Base-by-base conservation (phyloP, 2,888 invertebrate species). In the Stenotaenia linearis region DNA sequence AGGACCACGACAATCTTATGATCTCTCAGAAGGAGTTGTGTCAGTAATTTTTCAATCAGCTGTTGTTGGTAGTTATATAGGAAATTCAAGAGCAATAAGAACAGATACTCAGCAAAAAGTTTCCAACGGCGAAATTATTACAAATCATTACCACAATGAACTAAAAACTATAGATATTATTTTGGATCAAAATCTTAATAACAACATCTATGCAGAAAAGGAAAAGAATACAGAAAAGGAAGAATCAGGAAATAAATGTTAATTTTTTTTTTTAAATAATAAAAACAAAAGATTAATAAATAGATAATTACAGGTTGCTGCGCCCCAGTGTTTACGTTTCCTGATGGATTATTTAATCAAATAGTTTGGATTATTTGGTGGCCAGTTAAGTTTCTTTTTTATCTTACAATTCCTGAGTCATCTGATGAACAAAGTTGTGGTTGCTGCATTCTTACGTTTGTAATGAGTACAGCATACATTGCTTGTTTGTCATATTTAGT, bases 361-460 rank as follows among this genome's bases (percentile, higher is more conserved):
- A 23, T 28, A 25, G 15, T 30, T n/a, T 78, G 78, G 78, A 12
- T 78, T n/a, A 18, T 78, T 1, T 78, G 78, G 78, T 78, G 61
- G 69, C 78, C 78, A 12, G 32, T 78, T 18, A 78, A 78, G 18
- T 12, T 30, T 28, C 9, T 78, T 6, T 56, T 37, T 56, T 18
- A 30, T 18, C 18, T 78, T 12, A 78, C 78, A n/a, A 78, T 78
- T 61, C 78, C 78, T n/a, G 10, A 56, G 10, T 1, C 25, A 18
- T 56, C 30, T 21, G 21, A 30, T 15, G 37, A 61, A 18, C 23
- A 61, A 30, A 18, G 18, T 9, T 56, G 56, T 32, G n/a, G 15
- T 21, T 18, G 30, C 5, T 10, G 28, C 12, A 28, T 35, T 18
- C 18, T 78, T 0, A 78, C 32, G 10, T 78, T 78, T 61, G 28